Conservation (phyloP, 2,113 vertebrate species). For the Hippocampus mohnikei region DNA sequence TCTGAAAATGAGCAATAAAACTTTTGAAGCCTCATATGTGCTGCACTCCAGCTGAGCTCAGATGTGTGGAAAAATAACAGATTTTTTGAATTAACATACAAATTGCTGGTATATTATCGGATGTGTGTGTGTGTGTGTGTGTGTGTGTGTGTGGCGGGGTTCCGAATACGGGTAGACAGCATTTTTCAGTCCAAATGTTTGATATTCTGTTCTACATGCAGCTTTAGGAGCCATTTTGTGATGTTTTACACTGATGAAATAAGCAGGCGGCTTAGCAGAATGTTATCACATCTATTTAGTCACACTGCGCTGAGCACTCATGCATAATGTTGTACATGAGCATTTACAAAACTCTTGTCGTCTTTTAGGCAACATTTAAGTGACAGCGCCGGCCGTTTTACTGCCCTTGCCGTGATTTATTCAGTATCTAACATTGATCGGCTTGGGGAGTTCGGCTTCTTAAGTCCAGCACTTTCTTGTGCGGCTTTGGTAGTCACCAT, state of each 20-base stretch:
- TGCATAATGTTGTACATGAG: slow-evolving; percentile 51
- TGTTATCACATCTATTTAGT: slow-evolving; percentile 60
- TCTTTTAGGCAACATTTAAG: slow-evolving; percentile 43
- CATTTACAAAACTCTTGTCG: slow-evolving; percentile 43
- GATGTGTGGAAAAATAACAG: slow-evolving; percentile 52
- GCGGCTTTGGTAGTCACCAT: slow-evolving; percentile 46
- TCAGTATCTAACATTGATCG: slow-evolving; percentile 19
- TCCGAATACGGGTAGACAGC: slow-evolving; percentile 44
- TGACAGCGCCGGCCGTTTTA: slow-evolving; percentile 27
- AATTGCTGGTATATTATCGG: slow-evolving; percentile 66
- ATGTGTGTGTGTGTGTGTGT: no score
- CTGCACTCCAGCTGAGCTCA: slow-evolving; percentile 31
- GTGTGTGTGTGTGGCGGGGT: no score
- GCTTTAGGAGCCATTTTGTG: slow-evolving; percentile 19
- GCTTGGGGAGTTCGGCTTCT: slow-evolving; percentile 44
- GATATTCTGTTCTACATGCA: slow-evolving; percentile 30
- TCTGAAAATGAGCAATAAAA: slow-evolving; percentile 57
- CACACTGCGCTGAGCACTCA: slow-evolving; percentile 52
- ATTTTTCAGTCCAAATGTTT: slow-evolving; percentile 48
- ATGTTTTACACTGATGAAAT: slow-evolving; percentile 61
- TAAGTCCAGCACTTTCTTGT: slow-evolving; percentile 53
- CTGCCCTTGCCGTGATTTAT: slow-evolving; percentile 33
- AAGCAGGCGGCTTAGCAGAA: slow-evolving; percentile 48
- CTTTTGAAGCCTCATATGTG: slow-evolving; percentile 52
- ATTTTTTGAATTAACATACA: slow-evolving; percentile 68